These are phyloP conservation scores for Metaphire vulgaris DNA, from an alignment of 1,140 invertebrate genomes.

Conservation along the genomic window DNA sequence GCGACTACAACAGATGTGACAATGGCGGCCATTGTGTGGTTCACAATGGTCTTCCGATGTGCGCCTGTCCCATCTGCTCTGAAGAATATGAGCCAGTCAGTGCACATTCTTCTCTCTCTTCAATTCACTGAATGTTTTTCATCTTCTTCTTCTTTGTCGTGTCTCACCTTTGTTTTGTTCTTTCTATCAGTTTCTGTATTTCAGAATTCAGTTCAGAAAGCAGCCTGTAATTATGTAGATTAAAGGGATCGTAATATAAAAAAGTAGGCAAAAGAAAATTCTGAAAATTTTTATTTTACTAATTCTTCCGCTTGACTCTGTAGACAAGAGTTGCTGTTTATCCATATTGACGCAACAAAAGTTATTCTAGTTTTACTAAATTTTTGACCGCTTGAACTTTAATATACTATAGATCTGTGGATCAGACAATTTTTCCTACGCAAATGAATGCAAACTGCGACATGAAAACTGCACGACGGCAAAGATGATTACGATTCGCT, in stretches of 20 bases:
- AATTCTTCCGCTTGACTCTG: no score
- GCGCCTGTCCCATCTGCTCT: neutral
- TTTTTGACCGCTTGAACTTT: no score
- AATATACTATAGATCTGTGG: slow-evolving; percentile 64
- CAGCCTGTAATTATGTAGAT: no score
- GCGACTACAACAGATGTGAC: neutral
- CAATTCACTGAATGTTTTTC: neutral
- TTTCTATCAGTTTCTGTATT: no score
- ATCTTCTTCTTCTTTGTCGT: neutral
- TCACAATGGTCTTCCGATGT: neutral
- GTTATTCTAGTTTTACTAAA: no score
- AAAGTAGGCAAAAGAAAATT: no score
- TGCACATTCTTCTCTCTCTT: neutral
- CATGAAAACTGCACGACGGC: slow-evolving; percentile 72
- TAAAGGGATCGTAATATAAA: no score
- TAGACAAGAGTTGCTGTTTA: no score
- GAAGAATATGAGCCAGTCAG: neutral
- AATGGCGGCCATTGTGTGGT: neutral
- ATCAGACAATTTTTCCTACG: slow-evolving; percentile 69
- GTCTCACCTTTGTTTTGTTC: neutral
- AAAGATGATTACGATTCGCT: slow-evolving; percentile 56
- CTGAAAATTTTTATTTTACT: no score
- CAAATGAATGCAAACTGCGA: slow-evolving; percentile 69
- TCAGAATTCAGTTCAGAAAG: no score
- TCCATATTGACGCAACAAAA: no score